Evolutionary conservation across 2,797 vertebrate genomes (phyloP).

Genomic region (Clarias laeviceps): DNA sequence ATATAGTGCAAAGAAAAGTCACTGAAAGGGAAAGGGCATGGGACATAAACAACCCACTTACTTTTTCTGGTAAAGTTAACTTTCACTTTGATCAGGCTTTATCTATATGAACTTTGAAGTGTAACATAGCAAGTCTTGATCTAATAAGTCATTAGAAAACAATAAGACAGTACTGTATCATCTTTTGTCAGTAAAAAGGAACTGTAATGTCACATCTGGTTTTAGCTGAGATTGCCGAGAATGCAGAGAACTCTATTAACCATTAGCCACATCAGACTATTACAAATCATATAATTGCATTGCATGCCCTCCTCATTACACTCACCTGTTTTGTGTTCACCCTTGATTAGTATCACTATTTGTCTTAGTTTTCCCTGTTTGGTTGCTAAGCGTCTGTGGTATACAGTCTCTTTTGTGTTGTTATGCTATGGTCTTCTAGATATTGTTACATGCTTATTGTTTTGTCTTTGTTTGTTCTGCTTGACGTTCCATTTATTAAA

Average conservation of each 20-base stretch:
- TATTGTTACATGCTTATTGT: not conserved
- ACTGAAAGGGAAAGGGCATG: too few relatives aligned
- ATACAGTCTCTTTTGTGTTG: not conserved
- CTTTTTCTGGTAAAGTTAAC: not conserved
- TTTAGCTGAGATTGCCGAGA: not conserved
- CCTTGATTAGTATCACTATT: not conserved
- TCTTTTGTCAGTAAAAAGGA: not conserved
- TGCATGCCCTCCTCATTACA: not conserved
- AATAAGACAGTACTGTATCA: not conserved
- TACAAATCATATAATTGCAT: not conserved
- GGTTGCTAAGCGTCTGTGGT: not conserved
- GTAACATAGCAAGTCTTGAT: not conserved
- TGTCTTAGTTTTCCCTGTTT: not conserved
- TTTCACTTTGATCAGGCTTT: not conserved
- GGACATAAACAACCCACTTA: not conserved
- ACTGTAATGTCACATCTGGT: constrained; percentile 7
- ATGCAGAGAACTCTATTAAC: not conserved
- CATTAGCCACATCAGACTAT: not conserved
- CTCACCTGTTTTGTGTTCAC: not conserved
- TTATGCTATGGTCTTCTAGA: not conserved
- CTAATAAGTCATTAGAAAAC: not conserved
- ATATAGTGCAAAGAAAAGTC: not conserved
- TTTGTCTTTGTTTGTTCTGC: not conserved
- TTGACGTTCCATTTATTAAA: not conserved
- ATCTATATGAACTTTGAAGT: not conserved